Conservation (phyloP, 2,888 invertebrate genomes). For the Desoria tigrina region DNA sequence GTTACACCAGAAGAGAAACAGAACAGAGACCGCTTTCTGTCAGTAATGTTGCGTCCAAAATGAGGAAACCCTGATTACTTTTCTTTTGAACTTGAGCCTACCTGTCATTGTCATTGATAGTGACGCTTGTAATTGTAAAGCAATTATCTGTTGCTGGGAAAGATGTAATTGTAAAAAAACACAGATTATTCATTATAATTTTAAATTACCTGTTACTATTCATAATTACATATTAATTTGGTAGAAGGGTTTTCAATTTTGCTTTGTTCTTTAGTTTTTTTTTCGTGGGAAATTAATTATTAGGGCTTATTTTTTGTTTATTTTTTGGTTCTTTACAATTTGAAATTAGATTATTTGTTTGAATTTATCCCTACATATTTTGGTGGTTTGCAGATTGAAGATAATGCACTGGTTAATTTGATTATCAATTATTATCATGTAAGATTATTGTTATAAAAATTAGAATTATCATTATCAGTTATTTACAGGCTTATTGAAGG, state of each 20-base stretch:
- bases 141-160: neutral
- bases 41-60: conserved; percentile 12
- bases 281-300: neutral
- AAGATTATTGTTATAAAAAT: neutral
- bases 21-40: too few species aligned
- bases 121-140: neutral
- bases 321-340: neutral
- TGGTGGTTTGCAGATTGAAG: conserved; percentile 5
- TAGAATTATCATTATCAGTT: neutral
- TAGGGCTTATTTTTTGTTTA: neutral
- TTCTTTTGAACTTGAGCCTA: neutral
- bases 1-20: neutral
- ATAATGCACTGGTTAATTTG: neutral
- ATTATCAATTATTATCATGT: neutral
- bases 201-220: neutral
- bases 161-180: conserved; percentile 5
- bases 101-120: neutral
- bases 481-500: neutral
- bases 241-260: conserved; percentile 7
- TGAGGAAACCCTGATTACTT: neutral
- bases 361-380: neutral
- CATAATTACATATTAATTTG: conserved; percentile 1
- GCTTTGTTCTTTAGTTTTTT: neutral
- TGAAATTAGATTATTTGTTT: neutral
- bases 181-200: conserved; percentile 2